Percentiles rank a stretch among this genome's conserved stretches.
Conservation (phyloP, 2,113 vertebrate species). For the Saccopteryx bilineata region DNA sequence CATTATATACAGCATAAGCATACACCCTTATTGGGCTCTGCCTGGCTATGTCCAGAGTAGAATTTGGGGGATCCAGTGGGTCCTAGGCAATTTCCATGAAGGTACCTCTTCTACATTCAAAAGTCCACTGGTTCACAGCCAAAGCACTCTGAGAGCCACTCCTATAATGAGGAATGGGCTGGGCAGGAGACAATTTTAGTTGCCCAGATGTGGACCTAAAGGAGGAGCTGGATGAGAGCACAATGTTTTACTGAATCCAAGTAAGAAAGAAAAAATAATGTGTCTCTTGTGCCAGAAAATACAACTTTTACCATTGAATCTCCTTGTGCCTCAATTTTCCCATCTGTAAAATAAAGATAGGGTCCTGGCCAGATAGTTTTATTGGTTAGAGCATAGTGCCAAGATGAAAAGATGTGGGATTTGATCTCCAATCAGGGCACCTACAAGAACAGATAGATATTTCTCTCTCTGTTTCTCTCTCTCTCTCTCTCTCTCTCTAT, state of each 20-base stretch:
- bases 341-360: not conserved
- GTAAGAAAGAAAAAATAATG: not conserved
- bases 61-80: not conserved
- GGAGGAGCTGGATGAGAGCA: not conserved
- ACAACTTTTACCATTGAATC: not conserved
- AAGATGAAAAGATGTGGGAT: no score
- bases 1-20: not conserved
- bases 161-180: not conserved
- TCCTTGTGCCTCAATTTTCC: not conserved
- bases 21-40: not conserved
- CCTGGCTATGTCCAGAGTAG: not conserved
- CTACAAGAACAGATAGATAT: no score
- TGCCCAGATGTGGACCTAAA: fast-evolving
- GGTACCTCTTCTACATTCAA: not conserved
- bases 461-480: no score
- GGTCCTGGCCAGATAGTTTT: no score
- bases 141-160: not conserved
- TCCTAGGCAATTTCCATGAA: not conserved
- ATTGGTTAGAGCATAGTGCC: no score
- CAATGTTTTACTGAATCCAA: not conserved
- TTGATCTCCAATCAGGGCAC: no score
- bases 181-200: not conserved
- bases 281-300: not conserved
- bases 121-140: not conserved
- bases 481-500: no score